phyloP scores from a whole-genome alignment of 1,140 invertebrate genomes.

The Oedothorax gibbosus region DNA sequence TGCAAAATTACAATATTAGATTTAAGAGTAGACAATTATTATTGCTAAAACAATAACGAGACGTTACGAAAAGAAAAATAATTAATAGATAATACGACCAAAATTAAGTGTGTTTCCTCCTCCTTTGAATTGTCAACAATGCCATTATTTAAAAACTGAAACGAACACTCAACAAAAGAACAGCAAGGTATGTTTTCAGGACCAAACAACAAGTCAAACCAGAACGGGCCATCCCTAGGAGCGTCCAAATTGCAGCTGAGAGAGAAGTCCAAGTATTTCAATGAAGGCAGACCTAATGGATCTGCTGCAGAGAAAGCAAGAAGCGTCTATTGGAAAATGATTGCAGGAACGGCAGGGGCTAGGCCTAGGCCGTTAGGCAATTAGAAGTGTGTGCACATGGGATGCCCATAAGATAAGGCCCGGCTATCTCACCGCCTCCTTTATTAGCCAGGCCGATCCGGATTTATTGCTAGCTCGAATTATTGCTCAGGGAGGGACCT shows the following conservation, averaged over 20 bases:
- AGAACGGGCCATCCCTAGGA: not conserved
- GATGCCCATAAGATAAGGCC: not conserved
- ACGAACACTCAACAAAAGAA: not conserved
- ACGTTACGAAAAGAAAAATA: no score
- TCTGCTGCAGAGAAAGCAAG: not conserved
- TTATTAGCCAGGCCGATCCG: constrained; percentile 23
- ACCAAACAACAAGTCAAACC: constrained; percentile 20
- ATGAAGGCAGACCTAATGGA: constrained; percentile 33
- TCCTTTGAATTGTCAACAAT: not conserved
- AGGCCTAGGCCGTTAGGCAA: not conserved
- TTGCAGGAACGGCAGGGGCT: constrained; percentile 16
- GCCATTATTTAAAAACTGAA: not conserved
- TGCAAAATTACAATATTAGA: no score
- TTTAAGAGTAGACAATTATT: no score
- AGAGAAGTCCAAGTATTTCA: constrained; percentile 36
- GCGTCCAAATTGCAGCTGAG: constrained; percentile 18
- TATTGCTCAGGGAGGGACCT: constrained; percentile 6
- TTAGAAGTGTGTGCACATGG: constrained; percentile 21
- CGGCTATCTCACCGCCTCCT: constrained; percentile 43
- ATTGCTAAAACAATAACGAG: no score
- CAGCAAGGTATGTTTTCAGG: no score
- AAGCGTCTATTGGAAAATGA: not conserved
- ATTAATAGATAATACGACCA: no score
- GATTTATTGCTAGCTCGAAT: constrained; percentile 25
- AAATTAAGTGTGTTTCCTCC: no score